phyloP scores from a whole-genome alignment of 2,113 vertebrate genomes.

The Calyptommatus sinebrachiatus region DNA sequence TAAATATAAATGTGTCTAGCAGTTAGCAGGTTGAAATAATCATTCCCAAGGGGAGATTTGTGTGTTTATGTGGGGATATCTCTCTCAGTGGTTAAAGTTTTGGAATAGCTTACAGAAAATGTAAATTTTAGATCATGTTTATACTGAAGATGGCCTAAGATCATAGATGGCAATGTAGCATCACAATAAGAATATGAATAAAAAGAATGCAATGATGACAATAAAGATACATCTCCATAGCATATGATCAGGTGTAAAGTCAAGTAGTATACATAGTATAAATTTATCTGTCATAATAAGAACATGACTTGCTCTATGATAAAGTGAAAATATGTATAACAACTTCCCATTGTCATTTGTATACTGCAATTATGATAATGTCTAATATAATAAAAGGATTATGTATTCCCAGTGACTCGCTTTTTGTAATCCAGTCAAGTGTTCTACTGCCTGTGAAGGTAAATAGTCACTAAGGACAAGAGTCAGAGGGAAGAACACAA shows the following conservation, averaged over 20 bases:
- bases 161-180: not conserved
- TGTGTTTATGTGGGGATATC: not conserved
- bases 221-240: not conserved
- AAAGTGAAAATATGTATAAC: too few relatives aligned
- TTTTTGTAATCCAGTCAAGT: too few relatives aligned
- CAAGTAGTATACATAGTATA: not conserved
- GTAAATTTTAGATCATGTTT: not conserved
- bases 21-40: slow-evolving; percentile 22
- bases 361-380: too few relatives aligned
- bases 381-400: too few relatives aligned
- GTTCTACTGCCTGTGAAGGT: too few relatives aligned
- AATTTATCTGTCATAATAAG: too few relatives aligned
- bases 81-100: not conserved
- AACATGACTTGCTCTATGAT: too few relatives aligned
- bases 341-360: too few relatives aligned
- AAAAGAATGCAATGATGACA: not conserved
- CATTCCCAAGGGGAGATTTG: slow-evolving; percentile 1
- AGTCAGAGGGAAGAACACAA: too few relatives aligned
- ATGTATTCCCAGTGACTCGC: too few relatives aligned
- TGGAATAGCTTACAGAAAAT: not conserved
- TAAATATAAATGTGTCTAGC: slow-evolving; percentile 19
- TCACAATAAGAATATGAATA: not conserved
- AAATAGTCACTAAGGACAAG: too few relatives aligned
- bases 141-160: not conserved
- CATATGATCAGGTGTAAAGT: too few relatives aligned